Evolutionary conservation across 2,113 vertebrate genomes (phyloP), one percentile per base, ranked within the genome.

Genomic region (Pedetes capensis): DNA sequence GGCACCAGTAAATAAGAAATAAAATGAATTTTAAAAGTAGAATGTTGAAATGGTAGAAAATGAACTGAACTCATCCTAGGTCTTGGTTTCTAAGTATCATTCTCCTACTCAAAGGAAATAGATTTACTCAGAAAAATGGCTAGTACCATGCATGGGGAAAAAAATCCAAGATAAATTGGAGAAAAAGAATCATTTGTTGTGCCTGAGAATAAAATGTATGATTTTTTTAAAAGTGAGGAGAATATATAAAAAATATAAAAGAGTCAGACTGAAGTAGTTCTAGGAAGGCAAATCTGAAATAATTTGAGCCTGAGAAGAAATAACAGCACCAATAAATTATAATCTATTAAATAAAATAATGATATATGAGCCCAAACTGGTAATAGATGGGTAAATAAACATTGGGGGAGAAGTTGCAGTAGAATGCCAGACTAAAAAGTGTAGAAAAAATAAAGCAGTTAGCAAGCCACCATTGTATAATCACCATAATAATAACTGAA

Each of bases 261-360:
- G 2, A 72, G 12, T 4, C 34, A 75, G 23, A 57, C 6, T 78
- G 20, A 87, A 83, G 39, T 34, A 25, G 44, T 17, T 94, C 49
- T 25, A 44, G 51, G 34, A 75, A 92, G 42, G 13, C 42, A 51
- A 93, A 44, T 79, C 20, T 57, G 22, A 90, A 63, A 71, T 23
- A 84, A 42, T 91, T 47, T 91, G 34, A 63, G 47, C n/a, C 57
- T 68, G 39, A 85, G 66, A 82, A 86, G 85, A 85, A 88, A 78
- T 78, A 87, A 89, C 79, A 23, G 51, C 39, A 12, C 25, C 71
- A 72, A 64, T 72, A 32, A 85, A 16, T 88, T 92, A 39, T 42
- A 91, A 94, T 80, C 23, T 37, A 76, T 11, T 82, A 89, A 90
- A 42, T 34, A 93, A 89, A 95, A 84, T 9, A 95, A 63, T 34